phyloP scores from a whole-genome alignment of 2,888 invertebrate species.

The Nemotelus nigrinus region DNA sequence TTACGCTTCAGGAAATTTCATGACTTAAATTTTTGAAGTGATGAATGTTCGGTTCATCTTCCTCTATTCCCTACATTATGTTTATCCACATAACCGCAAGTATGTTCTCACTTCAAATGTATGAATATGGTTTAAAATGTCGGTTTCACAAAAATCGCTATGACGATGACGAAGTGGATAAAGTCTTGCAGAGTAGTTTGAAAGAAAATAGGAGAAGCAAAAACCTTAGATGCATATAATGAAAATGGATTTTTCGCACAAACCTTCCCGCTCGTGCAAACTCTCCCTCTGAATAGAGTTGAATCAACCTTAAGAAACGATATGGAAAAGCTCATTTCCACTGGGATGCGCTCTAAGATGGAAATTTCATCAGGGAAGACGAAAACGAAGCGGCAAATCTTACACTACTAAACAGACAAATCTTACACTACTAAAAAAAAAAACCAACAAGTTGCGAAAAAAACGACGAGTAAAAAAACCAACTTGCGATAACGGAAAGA shows the following conservation, averaged over 20 bases:
- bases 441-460: conserved; percentile 34
- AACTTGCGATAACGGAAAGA: conserved; percentile 37
- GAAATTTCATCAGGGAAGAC: conserved; percentile 46
- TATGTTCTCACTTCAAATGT: background rate
- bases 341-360: conserved; percentile 46
- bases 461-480: conserved; percentile 16
- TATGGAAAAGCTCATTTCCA: conserved; percentile 44
- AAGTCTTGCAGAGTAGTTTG: background rate
- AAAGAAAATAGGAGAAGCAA: conserved; percentile 2
- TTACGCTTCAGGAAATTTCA: conserved; percentile 36
- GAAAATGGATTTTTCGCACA: conserved; percentile 48
- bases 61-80: conserved; percentile 38
- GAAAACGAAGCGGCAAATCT: conserved; percentile 15
- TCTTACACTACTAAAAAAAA: conserved; percentile 5
- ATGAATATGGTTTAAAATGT: conserved; percentile 9
- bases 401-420: conserved; percentile 4
- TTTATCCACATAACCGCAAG: conserved; percentile 23
- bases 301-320: conserved; percentile 37
- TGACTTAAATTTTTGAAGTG: conserved; percentile 45
- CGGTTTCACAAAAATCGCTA: conserved; percentile 24
- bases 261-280: conserved; percentile 38
- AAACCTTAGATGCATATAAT: conserved; percentile 43
- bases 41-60: conserved; percentile 48
- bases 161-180: background rate
- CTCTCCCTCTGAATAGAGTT: conserved; percentile 30